Evolutionary conservation across 1,140 invertebrate species (phyloP), one percentile per base, ranked within the genome.

Genomic region (Drosophila bifasciata): DNA sequence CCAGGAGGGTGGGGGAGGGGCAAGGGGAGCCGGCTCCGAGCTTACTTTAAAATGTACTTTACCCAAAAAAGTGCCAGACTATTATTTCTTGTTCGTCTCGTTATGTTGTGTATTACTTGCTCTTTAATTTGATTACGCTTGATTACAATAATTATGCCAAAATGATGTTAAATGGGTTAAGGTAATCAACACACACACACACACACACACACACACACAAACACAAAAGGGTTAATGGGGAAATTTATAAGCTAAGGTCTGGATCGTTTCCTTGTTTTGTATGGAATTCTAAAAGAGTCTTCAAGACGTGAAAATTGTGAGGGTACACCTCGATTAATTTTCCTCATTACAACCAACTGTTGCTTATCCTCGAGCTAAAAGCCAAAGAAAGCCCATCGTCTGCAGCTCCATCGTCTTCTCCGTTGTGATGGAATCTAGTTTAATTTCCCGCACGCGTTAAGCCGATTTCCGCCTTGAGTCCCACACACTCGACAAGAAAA

Each of bases 101-200:
- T 68, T 59, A n/a, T 44, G n/a, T 25, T 51, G 40, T 45, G 48
- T 57, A 59, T 66, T 63, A 32, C 56, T 46, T 70, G 59, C 40
- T 61, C 58, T 80, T 80, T 80, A 70, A 81, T 85, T 85, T 85
- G 77, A 85, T 88, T 81, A 74, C 80, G 67, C 59, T 81, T 85
- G 78, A 85, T 86, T 77, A 77, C 75, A 39, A 83, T 80, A 79
- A 75, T 83, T 78, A 83, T 67, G 41, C 32, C 15, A 51, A 39
- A 61, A 67, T 41, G 45, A 75, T 79, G 64, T 61, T 63, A 45
- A 64, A 48, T 39, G 32, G 51, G 32, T 48, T 68, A 23, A 19
- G 19, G 41, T 60, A n/a, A n/a, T n/a, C n/a, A n/a, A 63, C 60
- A 46, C 21, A 25, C 21, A 51, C 15, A 32, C 32, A 60, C 8